These are phyloP conservation scores for Heloderma charlesbogerti DNA, from an alignment of 2,113 vertebrate species.

Conservation along the genomic window DNA sequence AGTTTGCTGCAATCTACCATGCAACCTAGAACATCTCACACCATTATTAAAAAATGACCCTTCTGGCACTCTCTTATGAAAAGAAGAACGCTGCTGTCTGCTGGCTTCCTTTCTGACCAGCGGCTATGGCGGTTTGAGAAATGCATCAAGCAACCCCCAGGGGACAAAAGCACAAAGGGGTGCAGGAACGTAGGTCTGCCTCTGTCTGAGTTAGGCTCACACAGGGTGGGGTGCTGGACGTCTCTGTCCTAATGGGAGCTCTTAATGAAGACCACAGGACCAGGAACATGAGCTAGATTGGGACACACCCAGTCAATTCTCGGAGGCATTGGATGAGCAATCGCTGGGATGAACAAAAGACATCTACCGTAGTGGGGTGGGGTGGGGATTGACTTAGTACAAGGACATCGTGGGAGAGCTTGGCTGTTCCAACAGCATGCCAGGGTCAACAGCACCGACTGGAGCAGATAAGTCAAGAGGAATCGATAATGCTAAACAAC, in stretches of 20 bases:
- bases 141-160: slow-evolving; percentile 10
- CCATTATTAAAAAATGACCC: background rate
- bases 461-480: slow-evolving; percentile 59
- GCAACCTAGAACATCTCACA: background rate
- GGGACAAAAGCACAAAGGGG: background rate
- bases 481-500: slow-evolving; percentile 76
- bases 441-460: slow-evolving; percentile 72
- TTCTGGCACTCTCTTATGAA: background rate
- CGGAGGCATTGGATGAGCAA: slow-evolving; percentile 40
- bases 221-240: background rate
- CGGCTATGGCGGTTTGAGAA: slow-evolving; percentile 38
- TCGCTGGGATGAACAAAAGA: slow-evolving; percentile 60
- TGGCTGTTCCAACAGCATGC: slow-evolving; percentile 56
- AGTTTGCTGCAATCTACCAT: background rate
- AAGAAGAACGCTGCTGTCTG: background rate
- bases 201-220: slow-evolving; percentile 25
- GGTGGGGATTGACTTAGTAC: slow-evolving; percentile 27
- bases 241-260: background rate
- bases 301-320: slow-evolving; percentile 34
- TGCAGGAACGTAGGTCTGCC: background rate
- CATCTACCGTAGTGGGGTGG: slow-evolving; percentile 12
- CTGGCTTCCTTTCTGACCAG: slow-evolving; percentile 30
- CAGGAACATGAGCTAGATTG: background rate
- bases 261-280: background rate
- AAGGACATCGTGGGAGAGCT: slow-evolving; percentile 58